Evolutionary conservation across 2,797 vertebrate genomes (phyloP), one percentile per base, ranked within the genome.

Genomic region (Pyrocephalus nanus): DNA sequence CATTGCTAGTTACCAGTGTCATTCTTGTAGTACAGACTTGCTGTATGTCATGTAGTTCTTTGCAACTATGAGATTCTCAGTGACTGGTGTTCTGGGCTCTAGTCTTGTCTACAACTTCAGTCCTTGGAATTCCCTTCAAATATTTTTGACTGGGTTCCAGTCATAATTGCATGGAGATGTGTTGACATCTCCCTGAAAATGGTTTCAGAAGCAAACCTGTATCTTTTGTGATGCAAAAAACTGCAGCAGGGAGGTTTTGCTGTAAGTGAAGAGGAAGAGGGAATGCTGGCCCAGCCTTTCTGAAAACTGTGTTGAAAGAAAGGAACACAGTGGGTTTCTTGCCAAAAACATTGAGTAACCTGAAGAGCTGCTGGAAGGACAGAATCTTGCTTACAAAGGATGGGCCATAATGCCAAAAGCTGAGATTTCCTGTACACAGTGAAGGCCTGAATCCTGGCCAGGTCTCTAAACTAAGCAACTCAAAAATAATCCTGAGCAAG

Each of bases 401-500:
- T 94, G 78, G 80, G 7, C 88, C 57, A 40, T 89, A 87, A 84
- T 93, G 84, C 93, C 93, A 93, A 55, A 96, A 90, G 74, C 88
- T 95, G 93, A 95, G 88, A 96, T 96, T 96, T 94, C 87, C 92
- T 95, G 83, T 91, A 61, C 88, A 61, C 73, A 88, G 75, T 21
- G 55, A 93, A 92, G 79, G 70, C 57, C 86, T 97, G 90, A 96
- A 94, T 92, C 40, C 81, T 91, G 51, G 74, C 96, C 91, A 94
- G 92, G 69, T 93, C 80, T 95, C 90, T 92, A 93, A 95, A 95
- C 90, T 94, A 94, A 91, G 80, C 94, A 95, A 94, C 91, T 96
- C 93, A 86, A 95, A 95, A 96, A 92, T 95, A 95, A 94, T 92
- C 78, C 67, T 64, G 79, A 92, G 90, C 69, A 88, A 92, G 45